These are phyloP conservation scores for Aleadryas rufinucha DNA, from an alignment of 2,113 vertebrate genomes.

Conservation along the genomic window DNA sequence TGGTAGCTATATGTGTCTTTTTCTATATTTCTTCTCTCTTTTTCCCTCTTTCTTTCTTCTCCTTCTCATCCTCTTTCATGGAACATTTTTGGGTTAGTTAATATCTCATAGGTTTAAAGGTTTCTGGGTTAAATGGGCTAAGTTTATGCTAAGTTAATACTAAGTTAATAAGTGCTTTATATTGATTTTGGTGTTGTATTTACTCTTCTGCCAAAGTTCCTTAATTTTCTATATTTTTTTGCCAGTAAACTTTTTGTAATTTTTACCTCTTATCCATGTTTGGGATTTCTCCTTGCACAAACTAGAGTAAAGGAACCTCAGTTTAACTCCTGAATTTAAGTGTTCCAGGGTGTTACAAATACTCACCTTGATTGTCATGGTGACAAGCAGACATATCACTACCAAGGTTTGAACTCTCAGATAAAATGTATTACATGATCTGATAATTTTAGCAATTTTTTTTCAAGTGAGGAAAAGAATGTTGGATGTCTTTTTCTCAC, in stretches of 20 bases:
- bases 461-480: not conserved
- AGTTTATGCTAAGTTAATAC: not conserved
- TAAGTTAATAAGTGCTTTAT: not conserved
- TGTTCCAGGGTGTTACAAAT: not conserved
- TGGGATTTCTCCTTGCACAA: not conserved
- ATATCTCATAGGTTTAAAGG: not conserved
- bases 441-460: not conserved
- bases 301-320: not conserved
- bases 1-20: not conserved
- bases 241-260: not conserved
- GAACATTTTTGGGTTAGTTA: not conserved
- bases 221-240: not conserved
- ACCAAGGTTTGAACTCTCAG: not conserved
- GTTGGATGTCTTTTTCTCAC: not conserved
- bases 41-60: not conserved
- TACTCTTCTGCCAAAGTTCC: not conserved
- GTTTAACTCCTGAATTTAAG: not conserved
- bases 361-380: not conserved
- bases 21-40: not conserved
- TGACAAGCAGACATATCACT: not conserved
- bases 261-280: not conserved
- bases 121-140: not conserved
- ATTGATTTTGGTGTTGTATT: not conserved
- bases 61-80: not conserved
- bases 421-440: not conserved